Evolutionary conservation across 2,888 invertebrate species (phyloP), one percentile per base, ranked within the genome.

Genomic region (Mimachlamys varia): DNA sequence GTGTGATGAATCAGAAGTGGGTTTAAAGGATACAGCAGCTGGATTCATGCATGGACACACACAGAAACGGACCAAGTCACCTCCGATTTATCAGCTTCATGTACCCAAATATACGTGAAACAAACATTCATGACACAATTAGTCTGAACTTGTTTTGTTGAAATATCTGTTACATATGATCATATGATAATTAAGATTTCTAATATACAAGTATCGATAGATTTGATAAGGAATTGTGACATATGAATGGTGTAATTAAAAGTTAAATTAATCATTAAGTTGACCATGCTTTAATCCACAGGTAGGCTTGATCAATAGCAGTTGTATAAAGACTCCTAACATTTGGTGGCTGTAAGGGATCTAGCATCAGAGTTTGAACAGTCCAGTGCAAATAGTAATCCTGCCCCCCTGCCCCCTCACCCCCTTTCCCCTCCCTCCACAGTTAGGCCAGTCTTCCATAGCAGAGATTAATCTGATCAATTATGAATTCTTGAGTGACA

Each of bases 31-130:
- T 76, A 76, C 76, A 33, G 76, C 76, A 76, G 76, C 33, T 76
- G 76, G 76, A 76, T 27, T 12, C 27, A 76, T 76, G 76, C 76
- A 76, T 76, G 15, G 76, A 76, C 76, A 76, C 76, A 76, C n/a
- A 27, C 27, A 33, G 7, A 53, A 53, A 53, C 12, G 17, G 15
- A 7, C 0, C 76, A 33, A 27, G 33, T 76, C 76, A 76, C 3
- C 13, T 4, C 76, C 22, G 27, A 13, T 7, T 76, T 76, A 33
- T 33, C 33, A 33, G 76, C 76, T 76, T 76, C 62, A 5, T 62
- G 4, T 0, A 27, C 76, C 27, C 53, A 10, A 33, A 76, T 27
- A 76, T 27, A 27, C 33, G 12, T 76, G 27, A 33, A 76, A 33
- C 33, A 76, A 76, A 12, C 13, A 13, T 76, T 76, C 12, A 76